Evolutionary conservation across 2,888 invertebrate genomes (phyloP), one percentile per base, ranked within the genome.

Genomic region (Eulithis testata): DNA sequence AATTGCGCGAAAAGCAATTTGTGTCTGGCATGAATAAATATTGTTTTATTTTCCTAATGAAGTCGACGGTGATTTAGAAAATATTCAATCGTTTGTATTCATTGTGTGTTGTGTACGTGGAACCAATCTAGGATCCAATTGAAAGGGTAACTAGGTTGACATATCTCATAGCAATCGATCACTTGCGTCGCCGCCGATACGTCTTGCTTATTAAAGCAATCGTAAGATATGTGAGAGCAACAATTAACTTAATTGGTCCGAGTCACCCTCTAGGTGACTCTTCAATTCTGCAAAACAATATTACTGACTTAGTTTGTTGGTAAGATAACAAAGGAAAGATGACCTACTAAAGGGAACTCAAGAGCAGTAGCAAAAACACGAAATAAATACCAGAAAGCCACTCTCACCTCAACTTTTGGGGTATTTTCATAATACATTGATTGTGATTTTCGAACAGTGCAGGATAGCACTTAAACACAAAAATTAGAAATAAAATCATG

Each of bases 111-210:
- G 85, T 84, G 86, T 82, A 89, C 87, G 88, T 91, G 90, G 86
- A 88, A 86, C 87, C 92, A 91, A 92, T 93, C 91, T 90, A 85
- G 87, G 84, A 85, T 81, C 85, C 92, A 92, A 92, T 93, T 92
- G 92, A 89, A 89, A 86, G 90, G 90, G 89, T 91, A 91, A 91
- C 90, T 89, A 89, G 87, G 87, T 89, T 89, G 89, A 89, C 89
- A 86, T 87, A 89, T 87, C 84, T 88, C 85, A 85, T 83, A 80
- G 83, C 85, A 81, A 90, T 90, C 90, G 88, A 91, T 91, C 91
- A 90, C 83, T 85, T 80, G 83, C 84, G 80, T 75, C 78, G 78
- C 74, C 77, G 80, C 75, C 79, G 82, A 88, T 88, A 87, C 85
- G 85, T 87, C 86, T 84, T 87, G 84, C 80, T 89, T 87, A 91